Conservation (phyloP, 2,888 invertebrate genomes). For the Protodeltote pygarga region DNA sequence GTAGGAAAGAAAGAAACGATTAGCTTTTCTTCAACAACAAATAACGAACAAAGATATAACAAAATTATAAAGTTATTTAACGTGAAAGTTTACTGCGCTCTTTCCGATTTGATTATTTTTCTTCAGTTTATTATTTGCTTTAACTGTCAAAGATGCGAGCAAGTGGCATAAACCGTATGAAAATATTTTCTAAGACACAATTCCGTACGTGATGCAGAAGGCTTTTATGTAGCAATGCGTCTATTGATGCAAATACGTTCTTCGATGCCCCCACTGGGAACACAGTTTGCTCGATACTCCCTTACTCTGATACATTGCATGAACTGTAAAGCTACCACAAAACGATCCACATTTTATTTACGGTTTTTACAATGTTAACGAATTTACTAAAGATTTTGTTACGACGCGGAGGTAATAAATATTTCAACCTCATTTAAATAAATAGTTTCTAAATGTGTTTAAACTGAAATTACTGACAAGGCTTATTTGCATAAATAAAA, state of each 20-base stretch:
- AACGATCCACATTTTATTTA: constrained; percentile 15
- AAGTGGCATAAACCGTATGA: constrained; percentile 22
- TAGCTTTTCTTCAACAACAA: constrained; percentile 35
- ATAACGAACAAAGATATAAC: constrained; percentile 36
- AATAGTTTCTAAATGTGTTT: no score
- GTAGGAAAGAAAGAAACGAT: constrained; percentile 27
- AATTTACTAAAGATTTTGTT: no score
- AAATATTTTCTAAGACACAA: constrained; percentile 21
- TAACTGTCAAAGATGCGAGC: constrained; percentile 18
- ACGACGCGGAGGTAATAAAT: no score
- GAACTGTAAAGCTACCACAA: constrained; percentile 26
- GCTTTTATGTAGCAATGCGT: constrained; percentile 49
- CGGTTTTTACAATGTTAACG: constrained; percentile 9
- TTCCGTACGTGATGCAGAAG: constrained; percentile 28
- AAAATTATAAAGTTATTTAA: constrained; percentile 42
- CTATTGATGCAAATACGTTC: constrained; percentile 54
- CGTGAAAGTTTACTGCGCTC: constrained; percentile 37
- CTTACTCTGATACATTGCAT: constrained; percentile 30
- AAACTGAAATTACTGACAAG: no score
- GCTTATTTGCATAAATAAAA: no score
- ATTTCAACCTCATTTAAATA: no score
- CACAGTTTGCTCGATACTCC: constrained; percentile 40
- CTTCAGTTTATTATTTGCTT: constrained; percentile 27
- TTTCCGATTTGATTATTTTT: constrained; percentile 38
- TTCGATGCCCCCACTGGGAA: constrained; percentile 40